Conservation (phyloP, 2,888 invertebrate species). For the Cryptus armator region DNA sequence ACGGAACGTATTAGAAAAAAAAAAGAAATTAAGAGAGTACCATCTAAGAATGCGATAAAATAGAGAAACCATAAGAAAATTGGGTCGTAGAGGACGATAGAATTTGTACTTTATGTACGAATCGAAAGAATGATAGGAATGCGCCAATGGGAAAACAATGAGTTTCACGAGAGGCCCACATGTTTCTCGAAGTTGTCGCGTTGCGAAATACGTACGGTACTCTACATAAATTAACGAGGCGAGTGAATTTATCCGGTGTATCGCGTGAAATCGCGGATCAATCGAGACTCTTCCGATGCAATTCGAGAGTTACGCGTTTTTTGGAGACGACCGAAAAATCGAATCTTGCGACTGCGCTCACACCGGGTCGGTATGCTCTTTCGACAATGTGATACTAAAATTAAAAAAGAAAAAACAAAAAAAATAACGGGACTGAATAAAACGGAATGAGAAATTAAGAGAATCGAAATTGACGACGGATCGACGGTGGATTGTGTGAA, state of each 20-base stretch:
- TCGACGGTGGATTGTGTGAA: constrained; percentile 14
- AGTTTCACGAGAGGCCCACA: too few relatives aligned
- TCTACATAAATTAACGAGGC: constrained; percentile 71
- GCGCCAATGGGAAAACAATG: not conserved
- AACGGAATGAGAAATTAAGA: constrained; percentile 34
- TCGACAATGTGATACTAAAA: constrained; percentile 67
- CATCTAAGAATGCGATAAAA: not conserved
- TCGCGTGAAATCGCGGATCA: not conserved
- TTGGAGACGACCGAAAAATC: not conserved
- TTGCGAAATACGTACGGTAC: constrained; percentile 74
- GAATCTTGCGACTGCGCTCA: not conserved
- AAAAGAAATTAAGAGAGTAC: constrained; percentile 11
- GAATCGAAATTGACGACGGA: constrained; percentile 35
- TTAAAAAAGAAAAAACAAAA: constrained; percentile 35
- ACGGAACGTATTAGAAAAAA: constrained; percentile 24
- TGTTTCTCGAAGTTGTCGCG: constrained; percentile 66
- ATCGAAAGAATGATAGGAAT: not conserved
- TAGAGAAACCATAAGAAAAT: not conserved
- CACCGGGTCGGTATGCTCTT: constrained; percentile 47
- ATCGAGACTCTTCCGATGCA: too few relatives aligned
- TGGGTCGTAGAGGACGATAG: not conserved
- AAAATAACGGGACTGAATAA: constrained; percentile 1
- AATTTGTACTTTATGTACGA: not conserved
- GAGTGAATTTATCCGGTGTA: constrained; percentile 77
- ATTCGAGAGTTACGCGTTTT: not conserved